Evolutionary conservation across 2,113 vertebrate genomes (phyloP), one percentile per base, ranked within the genome.

Genomic region (Alethe diademata): DNA sequence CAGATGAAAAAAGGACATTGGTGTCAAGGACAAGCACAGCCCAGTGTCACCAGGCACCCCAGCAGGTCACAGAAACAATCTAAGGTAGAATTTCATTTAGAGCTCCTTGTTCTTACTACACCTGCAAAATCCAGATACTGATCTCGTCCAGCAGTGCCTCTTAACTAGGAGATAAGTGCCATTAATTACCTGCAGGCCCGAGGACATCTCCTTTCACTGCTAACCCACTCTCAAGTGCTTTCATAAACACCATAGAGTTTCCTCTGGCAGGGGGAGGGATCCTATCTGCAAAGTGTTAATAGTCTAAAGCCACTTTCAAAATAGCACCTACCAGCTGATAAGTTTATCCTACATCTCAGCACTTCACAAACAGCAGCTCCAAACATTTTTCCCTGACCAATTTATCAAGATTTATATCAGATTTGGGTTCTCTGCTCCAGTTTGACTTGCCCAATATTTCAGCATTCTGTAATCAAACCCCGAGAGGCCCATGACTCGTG

Each of bases 381-480:
- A 50, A 91, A 89, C 17, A 66, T 43, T 72, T 84, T 38, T 31
- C 43, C 45, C 38, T 9, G 2, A 60, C 69, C 53, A 75, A 25
- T 96, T 92, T 67, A 83, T 84, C 81, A 82, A 84, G 78, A 91
- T 93, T 95, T 92, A 83, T 79, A 61, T 92, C 75, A 60, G 50
- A 92, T 88, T 83, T 56, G 85, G 53, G 51, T 31, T 72, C 40
- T 67, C 38, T 60, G 48, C 81, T 82, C 90, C 64, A 75, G 69
- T 16, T 74, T 70, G 80, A 86, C 82, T 95, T n/a, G 29, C 79
- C 74, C 80, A 58, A 53, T 96, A 93, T 92, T 90, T 96, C 94
- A 93, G 50, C 86, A 28, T 90, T 93, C 86, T 88, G 42, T 86
- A 95, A 91, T 81, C 92, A 97, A 92, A 85, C 83, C 93, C 45